phyloP scores from a whole-genome alignment of 2,797 vertebrate genomes.

The Pterois miles region DNA sequence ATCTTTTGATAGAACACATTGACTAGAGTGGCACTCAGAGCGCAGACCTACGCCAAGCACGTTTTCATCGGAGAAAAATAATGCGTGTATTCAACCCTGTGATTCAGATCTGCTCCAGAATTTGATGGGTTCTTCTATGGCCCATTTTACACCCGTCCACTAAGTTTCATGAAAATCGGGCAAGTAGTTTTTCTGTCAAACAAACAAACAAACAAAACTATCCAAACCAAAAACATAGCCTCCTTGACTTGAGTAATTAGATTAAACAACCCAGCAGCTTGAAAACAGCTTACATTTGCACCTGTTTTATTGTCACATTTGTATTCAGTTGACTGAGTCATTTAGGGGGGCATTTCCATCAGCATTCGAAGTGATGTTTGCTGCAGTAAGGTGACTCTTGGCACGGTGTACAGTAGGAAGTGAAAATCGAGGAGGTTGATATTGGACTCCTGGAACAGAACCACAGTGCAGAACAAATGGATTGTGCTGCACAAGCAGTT shows the following conservation, averaged over 20 bases:
- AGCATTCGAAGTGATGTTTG: background rate
- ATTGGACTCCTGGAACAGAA: conserved; percentile 4
- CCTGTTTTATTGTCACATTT: background rate
- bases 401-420: background rate
- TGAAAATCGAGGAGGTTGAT: conserved; percentile 14
- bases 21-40: background rate
- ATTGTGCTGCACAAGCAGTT: conserved; percentile 23
- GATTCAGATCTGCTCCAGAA: background rate
- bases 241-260: background rate
- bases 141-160: background rate
- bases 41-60: too few relatives aligned
- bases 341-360: background rate
- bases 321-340: background rate
- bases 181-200: background rate
- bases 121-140: too few relatives aligned
- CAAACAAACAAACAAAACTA: background rate
- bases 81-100: background rate
- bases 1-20: background rate
- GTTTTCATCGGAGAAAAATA: too few relatives aligned
- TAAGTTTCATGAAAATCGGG: background rate
- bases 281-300: background rate
- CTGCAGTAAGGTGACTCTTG: conserved; percentile 24
- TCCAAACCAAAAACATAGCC: background rate
- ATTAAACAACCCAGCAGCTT: background rate
- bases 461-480: conserved; percentile 26